Evolutionary conservation across 2,113 vertebrate species (phyloP).

Genomic region (Etheostoma cragini): DNA sequence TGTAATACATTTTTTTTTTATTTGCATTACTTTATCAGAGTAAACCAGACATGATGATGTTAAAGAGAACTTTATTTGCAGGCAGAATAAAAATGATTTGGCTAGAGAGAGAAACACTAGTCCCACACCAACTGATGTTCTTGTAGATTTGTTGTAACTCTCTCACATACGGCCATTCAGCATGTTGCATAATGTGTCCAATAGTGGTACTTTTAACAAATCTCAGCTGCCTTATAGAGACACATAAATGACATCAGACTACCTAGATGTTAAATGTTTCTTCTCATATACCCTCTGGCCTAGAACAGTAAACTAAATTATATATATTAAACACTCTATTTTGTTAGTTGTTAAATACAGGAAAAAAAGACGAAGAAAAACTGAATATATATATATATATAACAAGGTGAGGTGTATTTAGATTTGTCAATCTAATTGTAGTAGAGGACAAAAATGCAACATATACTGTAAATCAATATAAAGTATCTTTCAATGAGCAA

Average conservation of each 20-base stretch:
- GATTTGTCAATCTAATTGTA: conserved; percentile 53
- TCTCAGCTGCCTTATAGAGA: conserved; percentile 66
- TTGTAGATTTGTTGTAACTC: neutral
- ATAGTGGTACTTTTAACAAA: conserved; percentile 46
- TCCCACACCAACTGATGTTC: conserved; percentile 20
- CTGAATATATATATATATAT: conserved; percentile 32
- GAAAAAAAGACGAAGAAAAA: neutral
- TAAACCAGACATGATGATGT: neutral
- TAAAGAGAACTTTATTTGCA: conserved; percentile 63
- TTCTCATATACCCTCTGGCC: conserved; percentile 36
- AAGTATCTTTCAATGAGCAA: conserved; percentile 33
- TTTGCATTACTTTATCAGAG: neutral
- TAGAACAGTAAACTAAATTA: conserved; percentile 32
- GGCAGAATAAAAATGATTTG: conserved; percentile 56
- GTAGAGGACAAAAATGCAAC: conserved; percentile 23
- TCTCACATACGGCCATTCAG: neutral
- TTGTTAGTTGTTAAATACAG: conserved; percentile 59
- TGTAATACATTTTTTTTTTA: neutral
- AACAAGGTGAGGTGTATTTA: conserved; percentile 54
- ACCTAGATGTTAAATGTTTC: conserved; percentile 32
- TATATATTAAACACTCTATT: conserved; percentile 49
- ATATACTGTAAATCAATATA: conserved; percentile 48
- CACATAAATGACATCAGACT: conserved; percentile 22
- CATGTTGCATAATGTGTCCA: conserved; percentile 12
- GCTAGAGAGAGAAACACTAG: conserved; percentile 53